Conservation (phyloP, 2,113 vertebrate genomes). For the Trochalopteron elliotii region DNA sequence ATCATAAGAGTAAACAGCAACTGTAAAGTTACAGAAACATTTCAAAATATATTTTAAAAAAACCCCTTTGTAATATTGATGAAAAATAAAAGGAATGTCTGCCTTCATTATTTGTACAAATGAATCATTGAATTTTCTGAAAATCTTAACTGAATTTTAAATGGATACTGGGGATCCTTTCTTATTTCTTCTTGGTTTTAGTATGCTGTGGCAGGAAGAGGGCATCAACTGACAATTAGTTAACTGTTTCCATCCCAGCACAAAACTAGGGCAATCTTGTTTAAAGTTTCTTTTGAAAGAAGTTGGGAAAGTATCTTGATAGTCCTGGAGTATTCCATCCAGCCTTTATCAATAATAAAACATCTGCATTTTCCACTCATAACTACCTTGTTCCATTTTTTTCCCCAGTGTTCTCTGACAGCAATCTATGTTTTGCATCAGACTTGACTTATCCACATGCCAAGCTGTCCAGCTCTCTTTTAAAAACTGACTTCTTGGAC, state of each 20-base stretch:
- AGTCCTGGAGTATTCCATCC: not conserved
- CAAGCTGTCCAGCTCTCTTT: not conserved
- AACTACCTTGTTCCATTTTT: not conserved
- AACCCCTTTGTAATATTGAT: not conserved
- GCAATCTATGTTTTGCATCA: not conserved
- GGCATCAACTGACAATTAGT: not conserved
- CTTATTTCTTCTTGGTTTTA: not conserved
- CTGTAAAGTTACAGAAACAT: not conserved
- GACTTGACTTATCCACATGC: not conserved
- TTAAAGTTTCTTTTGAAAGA: not conserved
- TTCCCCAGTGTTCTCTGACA: not conserved
- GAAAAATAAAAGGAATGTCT: not conserved
- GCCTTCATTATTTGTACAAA: not conserved
- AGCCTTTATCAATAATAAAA: not conserved
- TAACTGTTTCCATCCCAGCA: not conserved
- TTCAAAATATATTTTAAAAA: not conserved
- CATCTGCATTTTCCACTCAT: not conserved
- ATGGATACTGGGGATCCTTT: not conserved
- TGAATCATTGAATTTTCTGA: not conserved
- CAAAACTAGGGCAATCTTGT: not conserved
- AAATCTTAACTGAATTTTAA: not conserved
- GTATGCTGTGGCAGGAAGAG: not conserved
- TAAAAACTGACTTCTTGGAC: not conserved
- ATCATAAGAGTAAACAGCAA: not conserved
- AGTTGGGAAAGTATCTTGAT: not conserved